Base-by-base conservation (phyloP, 2,113 vertebrate genomes). In the Elachura formosa region DNA sequence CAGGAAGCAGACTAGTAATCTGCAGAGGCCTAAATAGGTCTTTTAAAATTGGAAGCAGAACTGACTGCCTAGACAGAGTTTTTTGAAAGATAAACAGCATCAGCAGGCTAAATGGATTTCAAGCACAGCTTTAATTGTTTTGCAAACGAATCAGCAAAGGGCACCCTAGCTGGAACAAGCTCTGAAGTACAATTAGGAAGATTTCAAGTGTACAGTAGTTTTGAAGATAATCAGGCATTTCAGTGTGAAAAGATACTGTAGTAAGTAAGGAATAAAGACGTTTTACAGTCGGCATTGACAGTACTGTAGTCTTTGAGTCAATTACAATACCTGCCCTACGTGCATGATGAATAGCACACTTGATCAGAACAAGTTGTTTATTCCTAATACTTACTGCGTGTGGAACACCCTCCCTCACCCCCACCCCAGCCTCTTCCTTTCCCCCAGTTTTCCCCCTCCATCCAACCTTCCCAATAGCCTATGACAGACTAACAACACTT, bases 41-140 rank as follows among this genome's bases (percentile, higher is more conserved):
- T 96, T 95, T 93, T 93, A 87, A 93, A 90, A 93, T 62, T 88
- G 88, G 88, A 93, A 93, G 79, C 86, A 93, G 73, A 94, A 80
- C 61, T 89, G 88, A 61, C 87, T 93, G 87, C 82, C 74, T 90
- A 75, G 87, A 88, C 73, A 59, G 74, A 63, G 78, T 45, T 81
- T 94, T 96, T 41, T 89, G 84, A 89, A 89, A 91, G 80, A 94
- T 83, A 94, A 95, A 93, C 67, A 95, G 78, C 43, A 38, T 89
- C 78, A 91, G 92, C 69, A 84, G 49, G 52, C 87, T 89, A 94
- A 96, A 81, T 79, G 69, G 75, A 87, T 94, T 93, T 96, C 87
- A 94, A 93, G 85, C 68, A 83, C 59, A 76, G 67, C 55, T 87
- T 96, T 95, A 95, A 95, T 91, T 91, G 80, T 94, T 84, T 94